phyloP scores from a whole-genome alignment of 1,140 invertebrate species.

The Piezodorus guildinii region DNA sequence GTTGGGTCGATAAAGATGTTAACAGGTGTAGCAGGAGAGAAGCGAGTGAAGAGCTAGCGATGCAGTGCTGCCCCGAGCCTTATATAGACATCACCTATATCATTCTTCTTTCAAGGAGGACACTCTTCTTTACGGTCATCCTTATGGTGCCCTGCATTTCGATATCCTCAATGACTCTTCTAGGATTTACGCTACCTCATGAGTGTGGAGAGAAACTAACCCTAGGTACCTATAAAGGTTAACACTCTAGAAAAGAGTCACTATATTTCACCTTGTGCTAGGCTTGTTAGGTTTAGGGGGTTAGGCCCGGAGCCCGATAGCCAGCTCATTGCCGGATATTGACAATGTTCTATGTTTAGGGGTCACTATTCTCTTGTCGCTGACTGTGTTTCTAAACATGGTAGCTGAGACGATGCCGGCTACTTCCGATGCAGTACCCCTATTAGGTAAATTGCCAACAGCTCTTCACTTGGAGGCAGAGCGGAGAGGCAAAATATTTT shows the following conservation, averaged over 20 bases:
- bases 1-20: slow-evolving; percentile 28
- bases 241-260: too few species aligned
- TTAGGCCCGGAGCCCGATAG: too few species aligned
- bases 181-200: slow-evolving; percentile 54
- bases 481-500: slow-evolving; percentile 19
- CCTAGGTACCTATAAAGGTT: slow-evolving; percentile 37
- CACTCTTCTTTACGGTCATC: slow-evolving; percentile 41
- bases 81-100: slow-evolving; percentile 57
- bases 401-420: slow-evolving; percentile 72
- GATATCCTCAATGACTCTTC: slow-evolving; percentile 52
- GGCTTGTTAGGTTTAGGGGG: too few species aligned
- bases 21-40: slow-evolving; percentile 37
- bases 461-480: slow-evolving; percentile 26
- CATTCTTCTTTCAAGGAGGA: slow-evolving; percentile 44
- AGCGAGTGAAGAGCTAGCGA: slow-evolving; percentile 36
- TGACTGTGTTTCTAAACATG: slow-evolving; percentile 81
- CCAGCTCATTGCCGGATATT: background rate
- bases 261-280: too few species aligned
- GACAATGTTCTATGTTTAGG: slow-evolving; percentile 41
- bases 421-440: slow-evolving; percentile 70
- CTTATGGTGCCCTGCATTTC: slow-evolving; percentile 57
- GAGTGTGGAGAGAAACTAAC: slow-evolving; percentile 60
- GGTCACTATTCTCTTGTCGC: slow-evolving; percentile 77
- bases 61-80: slow-evolving; percentile 44
- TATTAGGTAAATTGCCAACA: slow-evolving; percentile 52